phyloP scores from a whole-genome alignment of 1,140 invertebrate genomes.

The Colletes gigas region DNA sequence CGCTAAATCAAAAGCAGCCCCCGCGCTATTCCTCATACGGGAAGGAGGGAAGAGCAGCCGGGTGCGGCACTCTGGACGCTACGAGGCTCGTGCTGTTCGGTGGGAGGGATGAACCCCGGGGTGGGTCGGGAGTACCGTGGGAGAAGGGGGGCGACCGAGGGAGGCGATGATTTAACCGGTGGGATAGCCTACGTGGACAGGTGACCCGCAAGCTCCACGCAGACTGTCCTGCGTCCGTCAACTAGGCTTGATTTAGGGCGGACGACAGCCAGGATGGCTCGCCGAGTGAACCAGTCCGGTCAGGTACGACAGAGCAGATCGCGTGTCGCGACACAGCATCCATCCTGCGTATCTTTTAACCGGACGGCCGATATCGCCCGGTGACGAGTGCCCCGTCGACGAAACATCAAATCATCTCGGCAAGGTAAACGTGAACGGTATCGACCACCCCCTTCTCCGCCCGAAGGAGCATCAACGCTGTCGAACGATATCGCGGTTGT shows the following conservation, averaged over 20 bases:
- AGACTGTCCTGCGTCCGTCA: constrained; percentile 63
- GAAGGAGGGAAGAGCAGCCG: constrained; percentile 43
- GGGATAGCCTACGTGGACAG: constrained; percentile 61
- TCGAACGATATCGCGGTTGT: not conserved
- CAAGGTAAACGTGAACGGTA: not conserved
- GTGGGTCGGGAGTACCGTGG: not conserved
- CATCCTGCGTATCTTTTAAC: constrained; percentile 60
- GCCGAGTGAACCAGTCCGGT: constrained; percentile 37
- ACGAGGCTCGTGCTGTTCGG: constrained; percentile 6
- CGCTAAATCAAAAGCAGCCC: constrained; percentile 78
- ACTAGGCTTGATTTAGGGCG: constrained; percentile 62
- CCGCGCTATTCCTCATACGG: constrained; percentile 66
- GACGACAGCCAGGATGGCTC: constrained; percentile 41
- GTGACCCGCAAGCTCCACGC: constrained; percentile 66
- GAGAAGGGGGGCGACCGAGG: not conserved
- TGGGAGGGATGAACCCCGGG: not conserved
- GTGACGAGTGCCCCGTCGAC: constrained; percentile 55
- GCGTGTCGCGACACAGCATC: constrained; percentile 39
- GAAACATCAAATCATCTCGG: constrained; percentile 59
- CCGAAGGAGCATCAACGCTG: not conserved
- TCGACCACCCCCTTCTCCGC: not conserved
- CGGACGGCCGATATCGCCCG: constrained; percentile 45
- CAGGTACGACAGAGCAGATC: constrained; percentile 34
- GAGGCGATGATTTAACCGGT: constrained; percentile 61
- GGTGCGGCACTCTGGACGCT: constrained; percentile 24